A percentile compares a stretch with the other conserved stretches of the same genome.
Evolutionary conservation across 2,797 vertebrate species (phyloP).

Genomic region (Ctenosaura bakeri): DNA sequence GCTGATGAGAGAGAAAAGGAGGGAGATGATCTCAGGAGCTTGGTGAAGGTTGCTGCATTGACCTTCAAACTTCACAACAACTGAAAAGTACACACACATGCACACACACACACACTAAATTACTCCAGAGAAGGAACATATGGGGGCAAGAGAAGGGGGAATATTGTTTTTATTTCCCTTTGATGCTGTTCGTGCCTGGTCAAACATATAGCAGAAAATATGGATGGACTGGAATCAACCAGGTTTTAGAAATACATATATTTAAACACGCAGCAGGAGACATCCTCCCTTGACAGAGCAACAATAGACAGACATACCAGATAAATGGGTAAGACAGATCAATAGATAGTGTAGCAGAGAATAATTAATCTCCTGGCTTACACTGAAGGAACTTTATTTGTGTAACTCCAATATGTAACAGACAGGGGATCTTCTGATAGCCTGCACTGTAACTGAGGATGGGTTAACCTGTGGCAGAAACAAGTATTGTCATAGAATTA

Average conservation of each 20-base stretch:
- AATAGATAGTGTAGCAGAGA: background rate
- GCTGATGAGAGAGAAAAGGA: conserved; percentile 78
- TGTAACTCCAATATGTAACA: background rate
- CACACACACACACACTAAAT: conserved; percentile 38
- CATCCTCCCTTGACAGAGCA: background rate
- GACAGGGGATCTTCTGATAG: background rate
- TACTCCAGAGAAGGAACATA: background rate
- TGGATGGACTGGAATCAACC: conserved; percentile 28
- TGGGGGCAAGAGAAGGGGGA: background rate
- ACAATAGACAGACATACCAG: conserved; percentile 36
- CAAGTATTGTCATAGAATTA: background rate
- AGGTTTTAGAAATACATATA: conserved; percentile 35
- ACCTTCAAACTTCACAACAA: conserved; percentile 78
- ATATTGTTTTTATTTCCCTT: conserved; percentile 35
- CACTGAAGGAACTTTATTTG: background rate
- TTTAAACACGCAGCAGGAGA: conserved; percentile 17
- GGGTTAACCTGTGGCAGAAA: background rate
- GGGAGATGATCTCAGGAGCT: conserved; percentile 67
- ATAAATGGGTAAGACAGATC: background rate
- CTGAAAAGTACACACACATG: conserved; percentile 49
- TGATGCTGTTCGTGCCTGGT: background rate
- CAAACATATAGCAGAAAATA: conserved; percentile 36
- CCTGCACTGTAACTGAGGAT: fast-evolving
- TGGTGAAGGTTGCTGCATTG: conserved; percentile 72
- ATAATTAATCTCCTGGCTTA: conserved; percentile 13